These are phyloP conservation scores for Drosophila malerkotliana DNA, from an alignment of 1,140 invertebrate species.

Conservation along the genomic window DNA sequence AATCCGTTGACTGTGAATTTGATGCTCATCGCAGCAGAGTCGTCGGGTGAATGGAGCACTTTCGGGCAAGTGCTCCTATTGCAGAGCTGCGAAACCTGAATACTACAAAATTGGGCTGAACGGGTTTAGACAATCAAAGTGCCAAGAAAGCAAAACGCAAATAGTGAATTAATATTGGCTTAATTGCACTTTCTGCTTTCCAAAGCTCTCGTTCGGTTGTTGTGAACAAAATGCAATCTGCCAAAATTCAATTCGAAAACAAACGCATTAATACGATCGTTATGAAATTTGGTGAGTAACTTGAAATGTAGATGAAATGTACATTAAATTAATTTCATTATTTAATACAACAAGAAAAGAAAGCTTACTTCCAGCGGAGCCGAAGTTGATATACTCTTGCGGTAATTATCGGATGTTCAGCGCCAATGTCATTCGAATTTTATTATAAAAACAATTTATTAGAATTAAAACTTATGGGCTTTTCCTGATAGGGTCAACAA, in stretches of 20 bases:
- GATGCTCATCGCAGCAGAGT: conserved; percentile 57
- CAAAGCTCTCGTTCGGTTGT: neutral
- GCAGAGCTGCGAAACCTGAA: conserved; percentile 56
- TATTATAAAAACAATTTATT: no score
- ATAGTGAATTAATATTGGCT: neutral
- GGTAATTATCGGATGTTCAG: no score
- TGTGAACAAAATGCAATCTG: neutral
- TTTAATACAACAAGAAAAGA: no score
- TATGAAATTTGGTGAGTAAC: neutral
- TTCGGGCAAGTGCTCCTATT: conserved; percentile 35
- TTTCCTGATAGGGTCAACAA: no score
- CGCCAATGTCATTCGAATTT: no score
- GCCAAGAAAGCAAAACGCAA: conserved; percentile 11
- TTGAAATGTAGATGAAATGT: no score
- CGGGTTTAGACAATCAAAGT: conserved; percentile 32
- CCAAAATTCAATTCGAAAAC: neutral
- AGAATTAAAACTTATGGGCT: no score
- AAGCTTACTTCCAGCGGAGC: no score
- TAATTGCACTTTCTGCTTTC: conserved; percentile 1
- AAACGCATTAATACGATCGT: neutral
- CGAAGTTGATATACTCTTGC: no score
- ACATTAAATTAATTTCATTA: no score
- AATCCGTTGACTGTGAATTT: conserved; percentile 69
- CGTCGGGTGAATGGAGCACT: conserved; percentile 26
- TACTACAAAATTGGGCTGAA: conserved; percentile 49